Base-by-base conservation (phyloP, 2,113 vertebrate species). In the Misgurnus anguillicaudatus region DNA sequence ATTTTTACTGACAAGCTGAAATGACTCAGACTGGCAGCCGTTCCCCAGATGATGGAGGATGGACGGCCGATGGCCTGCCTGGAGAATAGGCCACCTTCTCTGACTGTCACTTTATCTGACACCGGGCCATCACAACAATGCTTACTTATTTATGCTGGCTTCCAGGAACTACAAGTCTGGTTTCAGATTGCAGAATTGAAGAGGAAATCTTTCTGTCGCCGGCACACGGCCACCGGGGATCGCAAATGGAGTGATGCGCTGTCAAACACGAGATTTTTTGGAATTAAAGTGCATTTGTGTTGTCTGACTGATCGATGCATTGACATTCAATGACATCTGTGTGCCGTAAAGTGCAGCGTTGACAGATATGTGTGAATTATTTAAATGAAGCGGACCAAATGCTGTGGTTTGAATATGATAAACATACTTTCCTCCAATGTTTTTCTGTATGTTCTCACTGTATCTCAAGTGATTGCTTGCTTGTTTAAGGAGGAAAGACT, bases 121-220 rank as follows among this genome's bases (percentile, higher is more conserved):
- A 86, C 80, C 60, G 74, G 85, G 80, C 85, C 89, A 90, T 87
- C 91, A 91, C 90, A 91, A 92, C 89, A 91, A 85, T 87, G 77
- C 86, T 93, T 88, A 91, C 86, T 91, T 91, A 92, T 93, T 91
- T 86, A 93, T 92, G 89, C 87, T 83, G 79, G 86, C 85, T 90
- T 92, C 90, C 91, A 88, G 90, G 88, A 93, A 92, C 75, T 70
- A 73, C 58, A 60, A 5, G 66, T 41, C 64, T 45, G 77, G 70
- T 61, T 83, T 78, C 67, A 13, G 42, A 73, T 53, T 61, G 74
- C 19, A 60, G 69, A 61, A 66, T 58, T 24, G 61, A 3, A 51
- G 85, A 76, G 61, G 61, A 76, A 64, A 76, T 64, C 31, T 64
- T 76, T 6, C 71, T 75, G 79, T 75, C 72, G 69, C 48, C 14